A percentile compares a stretch with the other conserved stretches of the same genome.
These are phyloP conservation scores for Pangasianodon hypophthalmus DNA, from an alignment of 2,113 vertebrate genomes.

Conservation along the genomic window DNA sequence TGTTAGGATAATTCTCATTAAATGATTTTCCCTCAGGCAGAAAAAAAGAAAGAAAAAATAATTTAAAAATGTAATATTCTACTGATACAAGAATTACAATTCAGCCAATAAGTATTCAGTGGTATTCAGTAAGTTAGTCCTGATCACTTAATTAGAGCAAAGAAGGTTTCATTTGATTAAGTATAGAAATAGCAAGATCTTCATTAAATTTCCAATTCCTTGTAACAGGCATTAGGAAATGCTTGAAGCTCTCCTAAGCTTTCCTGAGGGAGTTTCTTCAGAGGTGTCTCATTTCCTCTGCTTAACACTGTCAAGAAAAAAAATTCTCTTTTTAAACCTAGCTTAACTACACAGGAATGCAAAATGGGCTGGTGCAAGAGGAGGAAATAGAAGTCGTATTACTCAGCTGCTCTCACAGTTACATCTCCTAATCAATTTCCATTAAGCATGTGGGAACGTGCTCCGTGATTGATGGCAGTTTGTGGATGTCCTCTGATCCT, in stretches of 20 bases:
- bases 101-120: neutral
- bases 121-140: neutral
- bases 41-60: neutral
- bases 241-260: neutral
- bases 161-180: neutral
- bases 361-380: neutral
- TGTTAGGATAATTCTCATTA: neutral
- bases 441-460: constrained; percentile 18
- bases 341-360: neutral
- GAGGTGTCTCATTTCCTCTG: neutral
- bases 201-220: neutral
- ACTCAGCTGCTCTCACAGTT: constrained; percentile 14
- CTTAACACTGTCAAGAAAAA: constrained; percentile 9
- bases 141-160: neutral
- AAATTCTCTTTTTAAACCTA: neutral
- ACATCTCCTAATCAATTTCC: constrained; percentile 34
- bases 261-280: neutral
- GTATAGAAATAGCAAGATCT: neutral
- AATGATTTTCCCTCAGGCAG: neutral
- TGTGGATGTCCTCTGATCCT: constrained; percentile 16
- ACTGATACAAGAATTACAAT: neutral
- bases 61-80: neutral
- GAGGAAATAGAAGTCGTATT: neutral
- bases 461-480: constrained; percentile 28
- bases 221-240: neutral